Percentiles rank a stretch among this genome's conserved stretches.
Conservation (phyloP, 2,113 vertebrate genomes). For the Petaurus breviceps region DNA sequence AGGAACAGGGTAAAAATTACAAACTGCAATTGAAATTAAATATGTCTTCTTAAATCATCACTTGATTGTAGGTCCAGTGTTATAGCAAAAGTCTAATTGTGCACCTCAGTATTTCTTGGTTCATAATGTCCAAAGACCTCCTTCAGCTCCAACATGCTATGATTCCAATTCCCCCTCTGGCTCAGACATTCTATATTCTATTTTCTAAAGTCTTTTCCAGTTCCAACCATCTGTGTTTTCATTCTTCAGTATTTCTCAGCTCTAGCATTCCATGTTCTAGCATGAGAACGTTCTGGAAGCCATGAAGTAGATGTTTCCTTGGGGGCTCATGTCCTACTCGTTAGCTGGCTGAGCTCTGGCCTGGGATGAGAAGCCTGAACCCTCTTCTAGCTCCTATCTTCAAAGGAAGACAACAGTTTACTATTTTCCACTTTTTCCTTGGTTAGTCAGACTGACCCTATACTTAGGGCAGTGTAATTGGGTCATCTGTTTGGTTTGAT, state of each 20-base stretch:
- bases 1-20: not conserved
- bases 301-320: not conserved
- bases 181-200: not conserved
- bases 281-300: not conserved
- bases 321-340: not conserved
- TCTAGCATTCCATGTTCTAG: not conserved
- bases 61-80: not conserved
- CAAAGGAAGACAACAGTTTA: not conserved
- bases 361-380: not conserved
- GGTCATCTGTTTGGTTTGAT: not conserved
- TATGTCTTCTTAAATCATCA: not conserved
- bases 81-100: not conserved
- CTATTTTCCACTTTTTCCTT: not conserved
- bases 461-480: not conserved
- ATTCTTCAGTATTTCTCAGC: not conserved
- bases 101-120: not conserved
- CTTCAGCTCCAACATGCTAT: not conserved
- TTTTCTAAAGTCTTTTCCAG: not conserved
- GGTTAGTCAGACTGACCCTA: not conserved
- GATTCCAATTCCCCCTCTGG: not conserved
- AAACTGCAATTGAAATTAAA: not conserved
- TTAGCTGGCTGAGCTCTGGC: not conserved
- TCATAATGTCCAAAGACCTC: not conserved
- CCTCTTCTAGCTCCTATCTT: not conserved
- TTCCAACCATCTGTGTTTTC: not conserved